Evolutionary conservation across 2,113 vertebrate species (phyloP).

Genomic region (Otocyon megalotis): DNA sequence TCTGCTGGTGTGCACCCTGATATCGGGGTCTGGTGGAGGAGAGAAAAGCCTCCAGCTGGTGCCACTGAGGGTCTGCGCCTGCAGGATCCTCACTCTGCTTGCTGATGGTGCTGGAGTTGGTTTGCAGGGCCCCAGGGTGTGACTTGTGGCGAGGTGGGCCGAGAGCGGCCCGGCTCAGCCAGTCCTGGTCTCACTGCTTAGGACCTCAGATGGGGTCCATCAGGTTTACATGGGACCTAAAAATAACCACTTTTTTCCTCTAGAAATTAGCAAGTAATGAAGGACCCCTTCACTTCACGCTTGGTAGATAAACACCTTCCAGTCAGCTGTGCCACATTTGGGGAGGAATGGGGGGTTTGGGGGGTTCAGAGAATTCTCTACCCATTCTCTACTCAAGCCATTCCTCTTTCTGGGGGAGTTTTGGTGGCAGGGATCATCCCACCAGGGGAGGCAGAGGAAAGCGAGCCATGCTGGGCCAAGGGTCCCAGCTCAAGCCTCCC

Average conservation of each 20-base stretch:
- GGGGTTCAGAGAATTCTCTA: background rate
- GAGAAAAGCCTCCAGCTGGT: too few relatives aligned
- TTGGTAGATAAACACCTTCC: too few relatives aligned
- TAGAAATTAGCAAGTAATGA: background rate
- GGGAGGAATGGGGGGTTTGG: background rate
- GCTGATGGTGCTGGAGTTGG: background rate
- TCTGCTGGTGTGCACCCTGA: background rate
- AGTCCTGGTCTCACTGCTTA: background rate
- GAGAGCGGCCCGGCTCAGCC: background rate
- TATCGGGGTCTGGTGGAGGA: background rate
- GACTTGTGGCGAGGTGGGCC: background rate
- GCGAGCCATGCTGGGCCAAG: background rate
- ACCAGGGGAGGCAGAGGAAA: background rate
- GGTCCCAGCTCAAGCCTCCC: too few relatives aligned
- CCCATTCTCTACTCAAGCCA: background rate
- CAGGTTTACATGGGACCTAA: background rate
- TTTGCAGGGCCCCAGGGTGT: background rate
- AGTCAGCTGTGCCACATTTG: accelerated
- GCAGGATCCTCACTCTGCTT: accelerated
- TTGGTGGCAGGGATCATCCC: background rate
- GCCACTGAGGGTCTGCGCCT: background rate
- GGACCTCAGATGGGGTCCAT: background rate
- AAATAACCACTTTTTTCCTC: background rate
- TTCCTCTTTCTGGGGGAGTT: background rate
- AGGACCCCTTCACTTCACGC: background rate